A percentile compares a stretch with the other conserved stretches of the same genome.
These are phyloP conservation scores for Crax fasciolata DNA, from an alignment of 2,797 vertebrate species.

Conservation along the genomic window DNA sequence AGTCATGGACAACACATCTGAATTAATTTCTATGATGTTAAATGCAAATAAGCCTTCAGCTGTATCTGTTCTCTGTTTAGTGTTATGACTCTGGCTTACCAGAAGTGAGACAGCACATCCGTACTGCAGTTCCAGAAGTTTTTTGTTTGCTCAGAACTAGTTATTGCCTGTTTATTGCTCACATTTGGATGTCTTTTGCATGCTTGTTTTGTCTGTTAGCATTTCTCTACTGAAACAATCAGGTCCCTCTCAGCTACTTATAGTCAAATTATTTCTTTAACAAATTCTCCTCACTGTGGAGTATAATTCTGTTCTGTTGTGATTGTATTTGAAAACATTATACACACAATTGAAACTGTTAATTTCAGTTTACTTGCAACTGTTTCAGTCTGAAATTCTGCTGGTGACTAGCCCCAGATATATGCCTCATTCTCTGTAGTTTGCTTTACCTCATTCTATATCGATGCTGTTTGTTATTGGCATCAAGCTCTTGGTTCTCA, in stretches of 20 bases:
- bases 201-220: not conserved
- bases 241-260: not conserved
- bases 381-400: not conserved
- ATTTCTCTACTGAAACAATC: not conserved
- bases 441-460: not conserved
- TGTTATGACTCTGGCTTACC: not conserved
- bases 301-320: not conserved
- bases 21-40: not conserved
- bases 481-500: not conserved
- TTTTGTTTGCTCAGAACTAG: not conserved
- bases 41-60: not conserved
- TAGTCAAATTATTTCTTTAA: not conserved
- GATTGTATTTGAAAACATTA: not conserved
- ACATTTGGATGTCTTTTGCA: not conserved
- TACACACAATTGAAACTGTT: not conserved
- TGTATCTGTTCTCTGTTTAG: not conserved
- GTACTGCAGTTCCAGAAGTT: not conserved
- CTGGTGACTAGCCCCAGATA: not conserved
- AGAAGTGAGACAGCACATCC: not conserved
- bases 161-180: not conserved
- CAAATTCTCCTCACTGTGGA: not conserved
- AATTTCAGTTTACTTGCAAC: not conserved
- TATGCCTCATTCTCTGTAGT: not conserved
- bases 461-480: not conserved
- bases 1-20: accelerated